Conservation (phyloP, 1,140 invertebrate species). For the Cyrtorhinus lividipennis region DNA sequence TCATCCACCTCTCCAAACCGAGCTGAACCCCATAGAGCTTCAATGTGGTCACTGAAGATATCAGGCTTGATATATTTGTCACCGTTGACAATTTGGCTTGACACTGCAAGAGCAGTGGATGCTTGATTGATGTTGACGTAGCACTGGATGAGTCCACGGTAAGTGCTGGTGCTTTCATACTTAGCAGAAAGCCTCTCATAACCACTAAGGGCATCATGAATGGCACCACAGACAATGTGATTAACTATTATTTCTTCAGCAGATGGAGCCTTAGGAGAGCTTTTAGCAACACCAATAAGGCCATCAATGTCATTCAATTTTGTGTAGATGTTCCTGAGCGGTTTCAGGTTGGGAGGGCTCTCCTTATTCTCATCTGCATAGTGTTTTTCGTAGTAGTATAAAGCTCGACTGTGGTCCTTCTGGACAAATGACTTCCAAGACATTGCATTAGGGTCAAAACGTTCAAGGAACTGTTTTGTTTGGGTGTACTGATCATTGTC, state of each 20-base stretch:
- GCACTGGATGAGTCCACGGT: constrained; percentile 51
- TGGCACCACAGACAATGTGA: constrained; percentile 53
- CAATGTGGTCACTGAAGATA: constrained; percentile 51
- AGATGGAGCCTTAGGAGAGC: constrained; percentile 47
- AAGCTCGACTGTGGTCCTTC: constrained; percentile 51
- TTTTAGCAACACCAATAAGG: constrained; percentile 51
- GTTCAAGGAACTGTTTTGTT: neutral
- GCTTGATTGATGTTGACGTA: constrained; percentile 61
- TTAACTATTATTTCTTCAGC: constrained; percentile 37
- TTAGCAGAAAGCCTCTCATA: constrained; percentile 53
- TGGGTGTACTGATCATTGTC: neutral
- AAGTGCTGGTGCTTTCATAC: constrained; percentile 31
- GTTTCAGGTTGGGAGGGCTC: constrained; percentile 27
- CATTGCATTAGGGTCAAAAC: constrained; percentile 39
- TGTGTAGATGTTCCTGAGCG: constrained; percentile 54
- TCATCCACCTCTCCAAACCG: constrained; percentile 63
- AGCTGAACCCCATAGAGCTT: constrained; percentile 76
- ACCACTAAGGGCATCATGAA: constrained; percentile 54
- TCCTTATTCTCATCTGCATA: neutral
- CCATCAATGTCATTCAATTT: constrained; percentile 60
- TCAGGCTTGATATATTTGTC: constrained; percentile 31
- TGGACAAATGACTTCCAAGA: constrained; percentile 46
- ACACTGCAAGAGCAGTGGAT: constrained; percentile 52
- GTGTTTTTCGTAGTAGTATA: constrained; percentile 50
- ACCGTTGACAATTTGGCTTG: constrained; percentile 31